phyloP scores from a whole-genome alignment of 2,888 invertebrate species.

The Coecobrya sp. region DNA sequence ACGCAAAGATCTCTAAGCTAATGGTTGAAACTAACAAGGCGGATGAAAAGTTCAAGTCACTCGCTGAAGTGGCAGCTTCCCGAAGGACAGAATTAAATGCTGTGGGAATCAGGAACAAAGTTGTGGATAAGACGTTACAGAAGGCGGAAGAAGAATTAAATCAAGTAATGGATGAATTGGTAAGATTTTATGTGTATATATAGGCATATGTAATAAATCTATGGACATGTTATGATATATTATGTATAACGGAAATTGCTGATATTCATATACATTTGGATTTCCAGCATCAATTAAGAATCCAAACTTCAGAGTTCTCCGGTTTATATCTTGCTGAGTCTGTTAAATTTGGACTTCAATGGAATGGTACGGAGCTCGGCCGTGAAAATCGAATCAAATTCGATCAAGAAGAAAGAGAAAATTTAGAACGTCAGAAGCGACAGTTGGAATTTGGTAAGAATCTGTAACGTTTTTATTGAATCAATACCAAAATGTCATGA shows the following conservation, averaged over 20 bases:
- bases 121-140: constrained; percentile 11
- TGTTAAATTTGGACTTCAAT: constrained; percentile 16
- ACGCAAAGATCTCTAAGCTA: constrained; percentile 19
- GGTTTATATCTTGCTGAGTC: background rate
- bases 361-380: constrained; percentile 58
- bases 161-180: constrained; percentile 40
- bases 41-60: background rate
- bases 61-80: constrained; percentile 1
- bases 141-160: constrained; percentile 27
- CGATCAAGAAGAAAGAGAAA: constrained; percentile 7
- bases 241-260: background rate
- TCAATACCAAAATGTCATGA: background rate
- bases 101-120: constrained; percentile 31
- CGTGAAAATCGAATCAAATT: constrained; percentile 10
- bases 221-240: background rate
- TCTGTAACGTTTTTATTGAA: background rate
- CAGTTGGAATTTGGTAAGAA: constrained; percentile 58
- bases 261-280: background rate
- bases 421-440: constrained; percentile 41
- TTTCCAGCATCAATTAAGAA: constrained; percentile 50
- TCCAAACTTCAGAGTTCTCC: constrained; percentile 10
- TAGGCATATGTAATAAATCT: background rate
- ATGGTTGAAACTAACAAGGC: background rate
- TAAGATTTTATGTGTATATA: background rate
- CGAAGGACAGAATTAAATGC: constrained; percentile 36